These are phyloP conservation scores for Idaea dimidiata DNA, from an alignment of 2,888 invertebrate species.

Conservation along the genomic window DNA sequence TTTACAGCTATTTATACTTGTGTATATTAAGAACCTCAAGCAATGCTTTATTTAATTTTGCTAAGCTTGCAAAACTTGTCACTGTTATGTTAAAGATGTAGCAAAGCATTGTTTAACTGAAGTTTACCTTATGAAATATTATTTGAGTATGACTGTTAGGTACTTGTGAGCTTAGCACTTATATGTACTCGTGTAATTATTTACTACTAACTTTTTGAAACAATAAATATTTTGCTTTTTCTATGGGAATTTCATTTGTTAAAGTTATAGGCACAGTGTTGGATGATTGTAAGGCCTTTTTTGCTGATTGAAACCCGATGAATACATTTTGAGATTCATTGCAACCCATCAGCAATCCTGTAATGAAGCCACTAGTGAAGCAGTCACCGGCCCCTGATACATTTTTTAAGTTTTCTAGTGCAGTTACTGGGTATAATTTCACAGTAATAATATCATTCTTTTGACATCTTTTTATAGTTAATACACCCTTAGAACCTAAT, in stretches of 20 bases:
- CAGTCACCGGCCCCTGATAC: slow-evolving; percentile 94
- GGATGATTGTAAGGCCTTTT: slow-evolving; percentile 78
- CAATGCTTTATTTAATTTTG: too few relatives aligned
- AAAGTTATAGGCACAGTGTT: slow-evolving; percentile 80
- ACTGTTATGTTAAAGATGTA: too few relatives aligned
- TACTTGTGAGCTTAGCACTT: too few relatives aligned
- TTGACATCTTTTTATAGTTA: slow-evolving; percentile 57
- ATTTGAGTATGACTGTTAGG: too few relatives aligned
- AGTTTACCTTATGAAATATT: too few relatives aligned
- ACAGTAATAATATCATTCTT: slow-evolving; percentile 25
- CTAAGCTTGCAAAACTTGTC: too few relatives aligned
- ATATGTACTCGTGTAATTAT: not conserved
- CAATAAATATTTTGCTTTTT: slow-evolving; percentile 11
- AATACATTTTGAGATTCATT: slow-evolving; percentile 81
- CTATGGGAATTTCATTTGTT: slow-evolving; percentile 9
- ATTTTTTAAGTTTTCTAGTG: slow-evolving; percentile 78
- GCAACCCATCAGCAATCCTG: slow-evolving; percentile 79
- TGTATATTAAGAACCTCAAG: not conserved
- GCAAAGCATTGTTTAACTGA: too few relatives aligned
- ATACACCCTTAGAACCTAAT: slow-evolving; percentile 81
- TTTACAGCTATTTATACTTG: not conserved
- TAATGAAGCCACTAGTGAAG: slow-evolving; percentile 85
- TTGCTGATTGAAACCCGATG: slow-evolving; percentile 83
- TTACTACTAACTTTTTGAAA: slow-evolving; percentile 14
- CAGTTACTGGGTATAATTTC: slow-evolving; percentile 60